These are phyloP conservation scores for Tetragonula carbonaria DNA, from an alignment of 2,888 invertebrate species.

Conservation along the genomic window DNA sequence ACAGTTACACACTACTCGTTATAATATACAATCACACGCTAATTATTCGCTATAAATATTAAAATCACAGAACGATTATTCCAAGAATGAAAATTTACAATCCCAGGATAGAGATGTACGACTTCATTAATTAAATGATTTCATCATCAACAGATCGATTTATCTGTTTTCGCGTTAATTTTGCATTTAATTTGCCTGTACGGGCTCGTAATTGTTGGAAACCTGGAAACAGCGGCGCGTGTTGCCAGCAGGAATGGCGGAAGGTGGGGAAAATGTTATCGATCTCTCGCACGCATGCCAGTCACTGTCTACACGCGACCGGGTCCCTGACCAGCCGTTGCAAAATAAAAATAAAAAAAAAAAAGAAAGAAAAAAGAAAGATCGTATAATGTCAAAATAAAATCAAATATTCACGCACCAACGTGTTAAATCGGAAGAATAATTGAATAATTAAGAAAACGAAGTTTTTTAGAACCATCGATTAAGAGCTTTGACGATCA, in stretches of 20 bases:
- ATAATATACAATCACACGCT: no score
- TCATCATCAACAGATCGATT: background rate
- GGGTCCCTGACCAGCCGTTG: constrained; percentile 21
- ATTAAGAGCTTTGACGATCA: no score
- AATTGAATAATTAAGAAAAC: background rate
- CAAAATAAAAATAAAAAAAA: background rate
- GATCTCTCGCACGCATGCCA: constrained; percentile 62
- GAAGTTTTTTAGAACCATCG: no score
- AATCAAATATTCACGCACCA: background rate
- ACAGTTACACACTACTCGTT: no score
- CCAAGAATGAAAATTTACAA: background rate
- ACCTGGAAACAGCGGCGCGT: constrained; percentile 40
- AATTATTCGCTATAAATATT: background rate
- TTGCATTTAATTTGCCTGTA: background rate
- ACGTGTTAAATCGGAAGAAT: background rate
- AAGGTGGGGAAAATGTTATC: constrained; percentile 56
- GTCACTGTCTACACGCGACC: constrained; percentile 49
- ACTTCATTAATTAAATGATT: background rate
- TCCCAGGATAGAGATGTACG: background rate
- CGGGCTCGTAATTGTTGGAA: background rate
- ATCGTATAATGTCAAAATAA: background rate
- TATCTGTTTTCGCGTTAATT: no score
- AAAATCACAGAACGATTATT: background rate
- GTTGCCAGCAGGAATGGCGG: constrained; percentile 32
- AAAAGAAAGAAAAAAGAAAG: no score